phyloP scores from a whole-genome alignment of 2,113 vertebrate genomes.

The Cairina moschata region DNA sequence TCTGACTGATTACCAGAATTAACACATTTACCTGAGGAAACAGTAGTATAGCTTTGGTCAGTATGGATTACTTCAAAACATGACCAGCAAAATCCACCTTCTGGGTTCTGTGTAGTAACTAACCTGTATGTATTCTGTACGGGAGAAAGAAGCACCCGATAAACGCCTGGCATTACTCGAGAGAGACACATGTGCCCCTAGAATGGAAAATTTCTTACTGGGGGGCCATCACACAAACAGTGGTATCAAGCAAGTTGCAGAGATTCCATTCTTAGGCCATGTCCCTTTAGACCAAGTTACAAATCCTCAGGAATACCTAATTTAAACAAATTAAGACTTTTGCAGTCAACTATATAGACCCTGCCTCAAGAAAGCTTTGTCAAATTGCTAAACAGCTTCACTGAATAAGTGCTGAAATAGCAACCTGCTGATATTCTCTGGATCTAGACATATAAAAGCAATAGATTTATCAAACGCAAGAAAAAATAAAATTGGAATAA shows the following conservation, averaged over 20 bases:
- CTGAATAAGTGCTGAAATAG: background rate
- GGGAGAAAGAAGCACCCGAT: background rate
- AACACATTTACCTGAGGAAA: background rate
- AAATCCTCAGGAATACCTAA: background rate
- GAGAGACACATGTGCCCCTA: background rate
- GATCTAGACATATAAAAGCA: background rate
- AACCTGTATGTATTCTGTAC: background rate
- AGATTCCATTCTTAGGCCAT: background rate
- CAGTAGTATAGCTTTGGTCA: background rate
- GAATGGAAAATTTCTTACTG: background rate
- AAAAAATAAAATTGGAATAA: background rate
- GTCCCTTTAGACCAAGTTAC: background rate
- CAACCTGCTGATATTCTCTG: background rate
- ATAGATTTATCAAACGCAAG: background rate
- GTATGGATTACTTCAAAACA: background rate
- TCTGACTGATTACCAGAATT: background rate
- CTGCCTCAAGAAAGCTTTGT: background rate
- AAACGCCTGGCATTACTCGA: background rate
- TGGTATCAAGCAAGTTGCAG: background rate
- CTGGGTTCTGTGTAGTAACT: background rate
- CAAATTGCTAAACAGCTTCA: background rate
- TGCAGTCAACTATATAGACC: background rate
- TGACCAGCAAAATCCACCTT: background rate
- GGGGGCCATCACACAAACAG: background rate
- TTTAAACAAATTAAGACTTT: constrained; percentile 8